Evolutionary conservation across 2,888 invertebrate genomes (phyloP).

Genomic region (Byasa hedistus): DNA sequence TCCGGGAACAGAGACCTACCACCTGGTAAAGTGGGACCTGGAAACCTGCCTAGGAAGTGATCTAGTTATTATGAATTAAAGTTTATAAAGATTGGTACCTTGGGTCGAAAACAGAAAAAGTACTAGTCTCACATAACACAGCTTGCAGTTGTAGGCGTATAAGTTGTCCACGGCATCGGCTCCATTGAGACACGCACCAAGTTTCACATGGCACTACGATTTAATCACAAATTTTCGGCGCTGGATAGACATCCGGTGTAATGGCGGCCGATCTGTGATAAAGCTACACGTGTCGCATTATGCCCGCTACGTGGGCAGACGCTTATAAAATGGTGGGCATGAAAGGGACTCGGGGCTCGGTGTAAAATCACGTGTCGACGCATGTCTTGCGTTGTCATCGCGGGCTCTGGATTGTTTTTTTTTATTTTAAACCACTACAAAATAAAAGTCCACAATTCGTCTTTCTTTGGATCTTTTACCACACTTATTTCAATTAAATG

Average conservation of each 20-base stretch:
- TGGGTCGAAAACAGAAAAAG: no score
- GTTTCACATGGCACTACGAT: conserved; percentile 39
- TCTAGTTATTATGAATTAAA: no score
- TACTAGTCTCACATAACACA: neutral
- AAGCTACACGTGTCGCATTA: conserved; percentile 66
- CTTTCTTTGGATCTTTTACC: neutral
- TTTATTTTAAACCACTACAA: neutral
- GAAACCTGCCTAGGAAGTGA: no score
- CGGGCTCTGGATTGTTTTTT: neutral
- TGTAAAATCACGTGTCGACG: conserved; percentile 6
- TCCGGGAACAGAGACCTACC: no score
- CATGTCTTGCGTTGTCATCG: neutral
- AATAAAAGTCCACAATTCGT: neutral
- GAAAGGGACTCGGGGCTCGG: conserved; percentile 16
- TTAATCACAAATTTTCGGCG: conserved; percentile 56
- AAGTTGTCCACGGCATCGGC: neutral
- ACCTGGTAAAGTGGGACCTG: no score
- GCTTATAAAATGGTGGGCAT: conserved; percentile 35
- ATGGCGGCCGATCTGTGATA: conserved; percentile 62
- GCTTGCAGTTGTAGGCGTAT: conserved; percentile 18
- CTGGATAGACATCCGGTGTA: conserved; percentile 69
- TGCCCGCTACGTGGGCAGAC: conserved; percentile 57
- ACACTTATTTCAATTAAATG: neutral
- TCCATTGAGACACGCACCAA: conserved; percentile 25
- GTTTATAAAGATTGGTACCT: no score